Evolutionary conservation across 2,113 vertebrate genomes (phyloP).

Genomic region (Aegotheles bennettii): DNA sequence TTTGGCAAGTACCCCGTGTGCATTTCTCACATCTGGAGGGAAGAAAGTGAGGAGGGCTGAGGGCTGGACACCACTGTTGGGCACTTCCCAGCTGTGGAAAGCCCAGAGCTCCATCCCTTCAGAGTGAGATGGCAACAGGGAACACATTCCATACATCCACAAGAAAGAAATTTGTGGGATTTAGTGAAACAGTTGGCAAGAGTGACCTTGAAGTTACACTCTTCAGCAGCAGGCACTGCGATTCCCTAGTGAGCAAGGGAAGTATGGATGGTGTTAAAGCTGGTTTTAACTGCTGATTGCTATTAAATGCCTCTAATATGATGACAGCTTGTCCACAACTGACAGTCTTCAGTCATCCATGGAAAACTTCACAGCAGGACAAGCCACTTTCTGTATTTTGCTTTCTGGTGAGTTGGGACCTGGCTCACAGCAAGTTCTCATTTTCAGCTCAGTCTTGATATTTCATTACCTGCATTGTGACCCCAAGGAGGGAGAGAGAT

Average conservation of each 20-base stretch:
- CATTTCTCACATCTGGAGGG: neutral
- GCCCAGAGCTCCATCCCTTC: neutral
- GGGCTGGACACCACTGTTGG: neutral
- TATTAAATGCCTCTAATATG: neutral
- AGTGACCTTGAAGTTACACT: neutral
- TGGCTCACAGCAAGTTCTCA: neutral
- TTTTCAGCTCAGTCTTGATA: neutral
- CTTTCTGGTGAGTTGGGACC: neutral
- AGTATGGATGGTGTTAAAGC: neutral
- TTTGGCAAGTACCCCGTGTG: neutral
- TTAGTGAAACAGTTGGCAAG: neutral
- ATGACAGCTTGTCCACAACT: neutral
- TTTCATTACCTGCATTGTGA: neutral
- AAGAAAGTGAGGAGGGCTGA: neutral
- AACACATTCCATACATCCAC: neutral
- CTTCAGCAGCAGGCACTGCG: neutral
- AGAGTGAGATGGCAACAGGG: neutral
- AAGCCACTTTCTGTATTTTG: neutral
- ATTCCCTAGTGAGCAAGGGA: neutral
- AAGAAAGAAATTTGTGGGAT: neutral
- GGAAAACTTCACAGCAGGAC: neutral
- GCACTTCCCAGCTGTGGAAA: neutral
- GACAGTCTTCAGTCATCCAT: neutral
- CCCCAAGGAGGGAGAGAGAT: neutral
- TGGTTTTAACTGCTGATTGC: neutral